phyloP scores from a whole-genome alignment of 2,113 vertebrate genomes.

The Perca fluviatilis region DNA sequence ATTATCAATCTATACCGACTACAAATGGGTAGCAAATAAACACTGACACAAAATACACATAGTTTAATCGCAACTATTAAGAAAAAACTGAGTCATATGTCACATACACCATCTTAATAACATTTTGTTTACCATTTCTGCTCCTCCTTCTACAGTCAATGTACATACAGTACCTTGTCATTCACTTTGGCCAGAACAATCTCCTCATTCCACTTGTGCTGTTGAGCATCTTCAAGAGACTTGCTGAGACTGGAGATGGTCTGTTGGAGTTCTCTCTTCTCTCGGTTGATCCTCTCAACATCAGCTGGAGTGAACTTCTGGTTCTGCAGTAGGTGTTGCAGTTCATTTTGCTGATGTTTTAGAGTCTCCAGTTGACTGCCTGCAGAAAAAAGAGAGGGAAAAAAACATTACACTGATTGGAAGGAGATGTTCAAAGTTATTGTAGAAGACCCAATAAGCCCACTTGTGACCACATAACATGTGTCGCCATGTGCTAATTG shows the following conservation, averaged over 20 bases:
- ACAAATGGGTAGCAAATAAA: neutral
- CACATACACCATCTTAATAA: neutral
- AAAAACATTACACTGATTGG: neutral
- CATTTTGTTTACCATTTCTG: neutral
- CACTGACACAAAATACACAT: neutral
- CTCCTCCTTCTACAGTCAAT: neutral
- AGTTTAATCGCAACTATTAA: neutral
- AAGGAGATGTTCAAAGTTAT: neutral
- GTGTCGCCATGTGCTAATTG: neutral
- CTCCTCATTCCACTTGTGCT: slow-evolving; percentile 95
- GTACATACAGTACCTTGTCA: slow-evolving; percentile 86
- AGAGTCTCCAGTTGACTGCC: slow-evolving; percentile 88
- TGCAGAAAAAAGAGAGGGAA: slow-evolving; percentile 56
- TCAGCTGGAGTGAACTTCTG: slow-evolving; percentile 95
- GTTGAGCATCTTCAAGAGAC: slow-evolving; percentile 89
- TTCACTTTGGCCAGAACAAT: slow-evolving; percentile 91
- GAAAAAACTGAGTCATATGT: neutral
- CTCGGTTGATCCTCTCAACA: slow-evolving; percentile 94
- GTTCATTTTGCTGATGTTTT: slow-evolving; percentile 88
- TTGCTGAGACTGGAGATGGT: slow-evolving; percentile 88
- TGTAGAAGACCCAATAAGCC: neutral
- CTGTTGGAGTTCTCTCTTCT: slow-evolving; percentile 93
- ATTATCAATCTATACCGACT: neutral
- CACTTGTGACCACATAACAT: neutral
- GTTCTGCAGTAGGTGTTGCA: slow-evolving; percentile 89